These are phyloP conservation scores for Sarcophaga subvicina DNA, from an alignment of 2,888 invertebrate genomes.

Conservation along the genomic window DNA sequence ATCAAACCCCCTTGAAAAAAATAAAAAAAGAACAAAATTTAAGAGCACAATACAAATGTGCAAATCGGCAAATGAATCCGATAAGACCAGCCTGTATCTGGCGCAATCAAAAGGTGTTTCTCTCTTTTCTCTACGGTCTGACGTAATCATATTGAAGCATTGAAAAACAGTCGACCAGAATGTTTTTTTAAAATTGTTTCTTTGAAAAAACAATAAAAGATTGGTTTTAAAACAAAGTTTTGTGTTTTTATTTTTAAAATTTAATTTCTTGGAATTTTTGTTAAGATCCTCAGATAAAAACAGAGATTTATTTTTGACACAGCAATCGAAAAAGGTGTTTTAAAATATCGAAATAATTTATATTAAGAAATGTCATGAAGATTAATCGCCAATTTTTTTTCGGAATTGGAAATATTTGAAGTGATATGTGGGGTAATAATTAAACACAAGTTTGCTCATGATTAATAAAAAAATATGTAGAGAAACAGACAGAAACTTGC, in stretches of 20 bases:
- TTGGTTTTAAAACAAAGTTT: conserved; percentile 32
- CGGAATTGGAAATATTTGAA: no score
- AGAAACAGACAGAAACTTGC: no score
- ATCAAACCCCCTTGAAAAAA: neutral
- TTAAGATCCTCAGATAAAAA: neutral
- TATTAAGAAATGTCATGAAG: no score
- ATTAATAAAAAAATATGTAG: no score
- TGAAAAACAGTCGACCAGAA: neutral
- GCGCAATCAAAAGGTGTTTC: conserved; percentile 36
- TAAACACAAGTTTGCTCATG: no score
- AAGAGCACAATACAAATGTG: neutral
- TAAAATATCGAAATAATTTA: no score
- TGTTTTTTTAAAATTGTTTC: conserved; percentile 19
- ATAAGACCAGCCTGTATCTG: neutral
- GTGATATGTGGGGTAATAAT: no score
- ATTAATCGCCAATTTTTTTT: no score
- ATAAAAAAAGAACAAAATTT: neutral
- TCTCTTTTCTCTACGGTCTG: conserved; percentile 1
- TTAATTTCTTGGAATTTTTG: conserved; percentile 46
- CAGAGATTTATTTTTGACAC: conserved; percentile 34
- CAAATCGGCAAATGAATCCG: neutral
- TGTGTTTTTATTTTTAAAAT: conserved; percentile 18
- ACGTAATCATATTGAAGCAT: conserved; percentile 42
- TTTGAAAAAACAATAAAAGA: conserved; percentile 24
- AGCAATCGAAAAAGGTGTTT: no score